Base-by-base conservation (phyloP, 1,140 invertebrate genomes). In the fruit fly (Drosophila melanogaster) region DNA sequence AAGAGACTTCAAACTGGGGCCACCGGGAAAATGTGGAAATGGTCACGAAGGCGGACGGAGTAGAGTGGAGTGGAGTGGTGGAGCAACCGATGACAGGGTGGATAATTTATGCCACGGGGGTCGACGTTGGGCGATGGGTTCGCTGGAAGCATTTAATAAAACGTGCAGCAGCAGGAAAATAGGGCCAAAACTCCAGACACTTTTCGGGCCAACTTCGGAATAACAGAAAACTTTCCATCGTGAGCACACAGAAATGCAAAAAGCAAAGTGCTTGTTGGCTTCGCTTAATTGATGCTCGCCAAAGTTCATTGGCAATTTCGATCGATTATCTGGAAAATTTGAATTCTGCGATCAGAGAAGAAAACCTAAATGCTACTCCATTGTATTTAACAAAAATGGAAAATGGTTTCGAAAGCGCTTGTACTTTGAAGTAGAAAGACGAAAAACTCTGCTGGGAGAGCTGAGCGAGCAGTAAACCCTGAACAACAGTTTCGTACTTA, bases 91-190 rank as follows among this genome's bases (percentile, higher is more conserved):
- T 71, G 67, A 71, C 67, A 71, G 43, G 53, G 66, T 67, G 67
- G 53, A 71, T 71, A 71, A 71, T 71, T 71, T 71, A 71, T 71
- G 44, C 67, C 35, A 56, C 41, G 62, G 54, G 67, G 46, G 33
- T 22, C 37, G n/a, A 33, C 6, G 26, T 17, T 51, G 65, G 65
- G 70, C 65, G 30, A 38, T 71, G 37, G 35, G 66, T 57, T 64
- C 50, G 65, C 14, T 71, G 40, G 51, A 35, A 71, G 51, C 65
- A 58, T 71, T 71, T 71, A 71, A 71, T 71, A 44, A 71, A 71
- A 56, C 43, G 67, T 46, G 33, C 49, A 70, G 37, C 49, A 54
- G 51, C 15, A 30, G 41, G 33, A 38, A 47, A 46, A 64, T 35
- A 33, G 62, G 35, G 37, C 19, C 41, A 35, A 49, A 56, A 49